These are phyloP conservation scores for Bellardia bayeri DNA, from an alignment of 2,888 invertebrate species.

Conservation along the genomic window DNA sequence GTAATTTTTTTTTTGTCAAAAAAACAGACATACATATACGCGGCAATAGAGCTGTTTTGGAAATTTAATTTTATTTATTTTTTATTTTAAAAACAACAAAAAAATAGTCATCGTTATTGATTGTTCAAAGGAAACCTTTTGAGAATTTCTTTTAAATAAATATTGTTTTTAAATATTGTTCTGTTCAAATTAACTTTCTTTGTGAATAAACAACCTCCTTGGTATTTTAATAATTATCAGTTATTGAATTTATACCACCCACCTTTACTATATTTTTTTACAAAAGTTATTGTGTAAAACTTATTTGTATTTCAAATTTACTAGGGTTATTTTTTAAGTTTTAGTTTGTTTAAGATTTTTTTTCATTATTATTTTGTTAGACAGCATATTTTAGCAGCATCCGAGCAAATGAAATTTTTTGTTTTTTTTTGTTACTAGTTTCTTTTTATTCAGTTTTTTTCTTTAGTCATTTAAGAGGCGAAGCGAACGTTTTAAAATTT, in stretches of 20 bases:
- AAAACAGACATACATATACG: slow-evolving; percentile 84
- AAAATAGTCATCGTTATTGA: slow-evolving; percentile 84
- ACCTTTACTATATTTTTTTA: slow-evolving; percentile 73
- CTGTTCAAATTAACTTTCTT: not conserved
- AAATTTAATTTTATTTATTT: slow-evolving; percentile 72
- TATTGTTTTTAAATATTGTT: slow-evolving; percentile 29
- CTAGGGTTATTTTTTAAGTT: not conserved
- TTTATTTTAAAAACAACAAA: slow-evolving; percentile 74
- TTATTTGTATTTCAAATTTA: slow-evolving; percentile 62
- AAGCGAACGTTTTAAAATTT: slow-evolving; percentile 73
- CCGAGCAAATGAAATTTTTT: slow-evolving; percentile 77
- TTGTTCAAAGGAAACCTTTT: slow-evolving; percentile 73
- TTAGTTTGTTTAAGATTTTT: not conserved
- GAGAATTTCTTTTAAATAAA: slow-evolving; percentile 23
- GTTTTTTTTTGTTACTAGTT: slow-evolving; percentile 36
- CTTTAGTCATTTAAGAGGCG: slow-evolving; percentile 65
- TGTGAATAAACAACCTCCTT: not conserved
- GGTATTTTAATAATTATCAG: not conserved
- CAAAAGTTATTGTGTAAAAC: slow-evolving; percentile 71
- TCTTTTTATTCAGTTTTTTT: slow-evolving; percentile 34
- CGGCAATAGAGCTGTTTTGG: slow-evolving; percentile 83
- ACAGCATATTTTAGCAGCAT: slow-evolving; percentile 80
- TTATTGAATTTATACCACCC: slow-evolving; percentile 22
- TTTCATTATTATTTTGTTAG: slow-evolving; percentile 56
- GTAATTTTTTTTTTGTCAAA: slow-evolving; percentile 57